Percentiles rank a stretch among this genome's conserved stretches.
phyloP scores from a whole-genome alignment of 1,140 invertebrate species.

The Conus ventricosus region DNA sequence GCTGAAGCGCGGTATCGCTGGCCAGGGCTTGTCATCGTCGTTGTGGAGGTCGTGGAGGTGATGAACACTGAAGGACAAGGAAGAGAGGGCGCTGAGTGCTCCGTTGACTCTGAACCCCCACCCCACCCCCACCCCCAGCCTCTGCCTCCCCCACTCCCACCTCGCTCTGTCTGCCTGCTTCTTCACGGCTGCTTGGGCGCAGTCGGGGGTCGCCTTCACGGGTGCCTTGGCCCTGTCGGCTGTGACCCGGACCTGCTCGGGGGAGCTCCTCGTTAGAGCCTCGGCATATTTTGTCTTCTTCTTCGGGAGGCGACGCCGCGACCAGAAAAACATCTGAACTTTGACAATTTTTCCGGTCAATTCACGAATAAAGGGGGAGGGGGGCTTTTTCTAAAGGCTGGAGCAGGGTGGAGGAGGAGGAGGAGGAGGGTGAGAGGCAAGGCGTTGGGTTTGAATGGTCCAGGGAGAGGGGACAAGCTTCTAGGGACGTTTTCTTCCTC shows the following conservation, averaged over 20 bases:
- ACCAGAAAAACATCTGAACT: constrained; percentile 31
- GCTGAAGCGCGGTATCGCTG: too few species aligned
- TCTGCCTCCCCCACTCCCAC: too few species aligned
- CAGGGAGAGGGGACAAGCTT: background rate
- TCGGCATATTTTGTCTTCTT: constrained; percentile 15
- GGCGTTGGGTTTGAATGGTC: constrained; percentile 21
- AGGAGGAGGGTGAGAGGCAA: background rate
- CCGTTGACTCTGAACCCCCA: background rate
- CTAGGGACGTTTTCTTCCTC: background rate
- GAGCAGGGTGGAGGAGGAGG: background rate
- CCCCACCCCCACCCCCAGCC: background rate
- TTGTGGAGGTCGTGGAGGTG: too few species aligned
- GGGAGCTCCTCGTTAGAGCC: constrained; percentile 19
- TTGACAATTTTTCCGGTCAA: constrained; percentile 38
- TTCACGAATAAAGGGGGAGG: constrained; percentile 30
- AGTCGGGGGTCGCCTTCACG: constrained; percentile 12
- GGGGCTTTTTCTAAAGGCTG: background rate
- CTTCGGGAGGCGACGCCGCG: background rate
- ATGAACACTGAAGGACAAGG: too few species aligned
- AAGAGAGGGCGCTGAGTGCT: constrained; percentile 22
- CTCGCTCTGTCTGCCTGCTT: background rate
- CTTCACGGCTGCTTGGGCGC: constrained; percentile 28
- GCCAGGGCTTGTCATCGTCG: too few species aligned
- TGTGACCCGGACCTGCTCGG: constrained; percentile 5
- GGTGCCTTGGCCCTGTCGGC: background rate